Evolutionary conservation across 37 sponge, comb jelly and placozoan genomes (phyloP).

Genomic region (Aphrocallistes beatrix): DNA sequence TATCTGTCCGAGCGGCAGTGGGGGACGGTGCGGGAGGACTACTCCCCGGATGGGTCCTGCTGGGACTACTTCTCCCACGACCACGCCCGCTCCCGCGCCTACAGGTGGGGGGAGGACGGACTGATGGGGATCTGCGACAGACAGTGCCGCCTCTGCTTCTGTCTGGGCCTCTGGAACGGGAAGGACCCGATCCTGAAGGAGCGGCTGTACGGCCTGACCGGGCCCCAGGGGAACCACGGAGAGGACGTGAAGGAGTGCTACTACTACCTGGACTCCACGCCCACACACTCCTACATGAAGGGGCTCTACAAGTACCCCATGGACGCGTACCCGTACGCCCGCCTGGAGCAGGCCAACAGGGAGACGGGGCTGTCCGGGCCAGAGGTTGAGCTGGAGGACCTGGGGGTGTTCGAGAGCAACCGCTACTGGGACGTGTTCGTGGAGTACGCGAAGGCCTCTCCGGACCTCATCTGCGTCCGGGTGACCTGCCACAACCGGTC

Average conservation of each 20-base stretch:
- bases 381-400: slow-evolving; percentile 75
- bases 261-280: slow-evolving; percentile 95
- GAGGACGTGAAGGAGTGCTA: slow-evolving; percentile 91
- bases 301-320: slow-evolving; percentile 90
- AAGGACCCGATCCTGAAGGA: slow-evolving; percentile 91
- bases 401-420: slow-evolving; percentile 60
- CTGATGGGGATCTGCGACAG: slow-evolving; percentile 81
- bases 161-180: slow-evolving; percentile 75
- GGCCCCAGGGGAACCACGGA: slow-evolving; percentile 85
- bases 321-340: slow-evolving; percentile 63
- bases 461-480: slow-evolving; percentile 58
- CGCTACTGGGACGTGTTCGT: slow-evolving; percentile 84
- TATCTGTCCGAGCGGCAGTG: slow-evolving; percentile 92
- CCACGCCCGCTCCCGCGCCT: slow-evolving; percentile 79
- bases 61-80: slow-evolving; percentile 95
- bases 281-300: slow-evolving; percentile 90
- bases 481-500: slow-evolving; percentile 68
- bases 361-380: slow-evolving; percentile 35
- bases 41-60: slow-evolving; percentile 75
- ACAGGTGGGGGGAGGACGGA: slow-evolving; percentile 95
- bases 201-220: slow-evolving; percentile 80
- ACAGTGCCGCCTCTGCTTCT: slow-evolving; percentile 85
- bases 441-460: slow-evolving; percentile 66
- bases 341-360: slow-evolving; percentile 63
- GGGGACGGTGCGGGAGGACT: slow-evolving; percentile 90